These are phyloP conservation scores for Polymixis lichenea DNA, from an alignment of 2,888 invertebrate genomes.

Conservation along the genomic window DNA sequence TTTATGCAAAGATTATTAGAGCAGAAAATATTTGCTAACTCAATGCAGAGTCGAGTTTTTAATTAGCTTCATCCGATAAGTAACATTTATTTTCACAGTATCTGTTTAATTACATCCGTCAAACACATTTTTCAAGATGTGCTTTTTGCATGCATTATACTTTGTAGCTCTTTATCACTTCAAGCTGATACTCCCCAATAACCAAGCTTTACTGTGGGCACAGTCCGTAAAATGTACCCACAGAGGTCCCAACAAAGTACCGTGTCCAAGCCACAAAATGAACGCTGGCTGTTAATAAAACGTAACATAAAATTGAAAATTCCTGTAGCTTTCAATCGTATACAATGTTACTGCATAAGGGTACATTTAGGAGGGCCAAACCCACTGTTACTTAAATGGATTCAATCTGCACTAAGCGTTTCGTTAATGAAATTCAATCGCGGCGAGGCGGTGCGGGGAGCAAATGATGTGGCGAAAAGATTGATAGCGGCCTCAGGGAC, in stretches of 20 bases:
- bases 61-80: conserved; percentile 6
- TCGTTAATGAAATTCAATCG: conserved; percentile 90
- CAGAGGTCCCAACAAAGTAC: conserved; percentile 52
- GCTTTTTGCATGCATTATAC: conserved; percentile 16
- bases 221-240: conserved; percentile 55
- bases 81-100: background rate
- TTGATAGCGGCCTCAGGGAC: conserved; percentile 82
- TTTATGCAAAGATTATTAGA: background rate
- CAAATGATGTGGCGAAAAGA: conserved; percentile 90
- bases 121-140: background rate
- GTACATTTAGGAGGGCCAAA: conserved; percentile 78
- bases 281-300: conserved; percentile 67
- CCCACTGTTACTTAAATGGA: conserved; percentile 88
- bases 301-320: conserved; percentile 71
- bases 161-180: conserved; percentile 32
- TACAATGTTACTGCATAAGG: conserved; percentile 74
- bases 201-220: conserved; percentile 56
- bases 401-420: conserved; percentile 90
- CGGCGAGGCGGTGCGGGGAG: conserved; percentile 83
- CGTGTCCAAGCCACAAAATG: conserved; percentile 53
- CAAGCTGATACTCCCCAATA: conserved; percentile 41
- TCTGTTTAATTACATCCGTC: background rate
- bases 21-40: background rate
- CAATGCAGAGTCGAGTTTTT: background rate
- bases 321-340: conserved; percentile 66